Base-by-base conservation (phyloP, 2,797 vertebrate species). In the Pelochelys cantorii region DNA sequence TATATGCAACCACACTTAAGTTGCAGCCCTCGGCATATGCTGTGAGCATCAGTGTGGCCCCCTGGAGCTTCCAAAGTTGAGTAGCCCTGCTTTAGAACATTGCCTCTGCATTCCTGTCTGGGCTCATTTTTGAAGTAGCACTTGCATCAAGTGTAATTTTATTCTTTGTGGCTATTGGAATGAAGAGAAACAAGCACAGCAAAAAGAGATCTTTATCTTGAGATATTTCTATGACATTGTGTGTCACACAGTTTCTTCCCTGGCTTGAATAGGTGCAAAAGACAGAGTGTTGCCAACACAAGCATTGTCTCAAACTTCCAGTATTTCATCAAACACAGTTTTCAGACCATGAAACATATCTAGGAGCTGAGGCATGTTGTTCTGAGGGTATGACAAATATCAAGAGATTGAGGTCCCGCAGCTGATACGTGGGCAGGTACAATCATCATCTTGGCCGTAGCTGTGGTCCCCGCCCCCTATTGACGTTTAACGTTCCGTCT, bases 221-320 rank as follows among this genome's bases (percentile, higher is more conserved):
- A 89, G 37, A 68, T 79, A 60, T 94, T 96, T 90, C 78, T 86
- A 79, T 68, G 85, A 14, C 55, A 27, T 3, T 37, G 12, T n/a
- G 52, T 60, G 65, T 79, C 11, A 11, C 55, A 84, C 3, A 1
- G 3, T 86, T 96, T 93, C 85, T 95, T 88, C 81, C 42, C n/a
- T 81, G 56, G 53, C 85, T 93, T 94, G 52, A 95, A 92, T 29
- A 93, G 68, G 83, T 1, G 5, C 75, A 85, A 0, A 0, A 60
- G 85, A 95, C 93, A 74, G 82, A 82, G 27, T n/a, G 31, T 53
- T 97, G 96, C 87, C 94, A 96, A 83, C 27, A 86, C 79, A 88
- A 87, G 65, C 42, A 95, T 90, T 94, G 90, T 95, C 95, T 95
- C 80, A 87, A 87, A 85, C 82, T 80, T 91, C 31, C 91, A 93